Evolutionary conservation across 2,888 invertebrate genomes (phyloP).

Genomic region (Sussaba pulchella): DNA sequence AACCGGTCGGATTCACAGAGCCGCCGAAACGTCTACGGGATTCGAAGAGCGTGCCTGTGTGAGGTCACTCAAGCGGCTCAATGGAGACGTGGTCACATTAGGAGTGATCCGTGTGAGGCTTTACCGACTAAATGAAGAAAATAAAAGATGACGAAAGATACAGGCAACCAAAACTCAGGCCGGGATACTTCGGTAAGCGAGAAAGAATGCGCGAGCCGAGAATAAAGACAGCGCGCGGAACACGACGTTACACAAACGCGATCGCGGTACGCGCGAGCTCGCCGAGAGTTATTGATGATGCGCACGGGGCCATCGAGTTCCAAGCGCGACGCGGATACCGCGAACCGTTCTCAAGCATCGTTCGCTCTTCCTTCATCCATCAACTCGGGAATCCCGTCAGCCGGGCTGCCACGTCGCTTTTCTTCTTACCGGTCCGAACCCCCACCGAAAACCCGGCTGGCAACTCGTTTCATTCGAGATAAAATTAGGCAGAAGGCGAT

Average conservation of each 20-base stretch:
- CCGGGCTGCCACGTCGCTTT: slow-evolving; percentile 50
- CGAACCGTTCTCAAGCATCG: slow-evolving; percentile 56
- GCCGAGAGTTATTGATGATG: slow-evolving; percentile 70
- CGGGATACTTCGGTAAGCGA: slow-evolving; percentile 31
- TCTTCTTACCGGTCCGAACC: slow-evolving; percentile 40
- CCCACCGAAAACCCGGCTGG: slow-evolving; percentile 46
- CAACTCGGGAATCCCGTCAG: slow-evolving; percentile 63
- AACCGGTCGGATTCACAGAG: background rate
- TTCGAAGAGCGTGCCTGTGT: slow-evolving; percentile 23
- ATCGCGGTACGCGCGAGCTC: slow-evolving; percentile 30
- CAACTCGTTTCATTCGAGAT: slow-evolving; percentile 19
- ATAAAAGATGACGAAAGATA: slow-evolving; percentile 37
- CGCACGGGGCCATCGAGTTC: slow-evolving; percentile 55
- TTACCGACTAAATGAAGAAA: slow-evolving; percentile 38
- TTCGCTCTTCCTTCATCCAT: slow-evolving; percentile 64
- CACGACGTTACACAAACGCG: slow-evolving; percentile 45
- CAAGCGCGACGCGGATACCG: slow-evolving; percentile 62
- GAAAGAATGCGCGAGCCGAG: slow-evolving; percentile 54
- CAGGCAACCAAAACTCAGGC: slow-evolving; percentile 38
- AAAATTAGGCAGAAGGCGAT: slow-evolving; percentile 12
- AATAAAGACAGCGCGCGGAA: slow-evolving; percentile 35
- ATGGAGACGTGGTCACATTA: slow-evolving; percentile 62
- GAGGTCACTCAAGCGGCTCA: slow-evolving; percentile 37
- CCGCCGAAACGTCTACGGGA: slow-evolving; percentile 31
- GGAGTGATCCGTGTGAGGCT: slow-evolving; percentile 32